These are phyloP conservation scores for Bothrops jararaca DNA, from an alignment of 2,113 vertebrate species.

Conservation along the genomic window DNA sequence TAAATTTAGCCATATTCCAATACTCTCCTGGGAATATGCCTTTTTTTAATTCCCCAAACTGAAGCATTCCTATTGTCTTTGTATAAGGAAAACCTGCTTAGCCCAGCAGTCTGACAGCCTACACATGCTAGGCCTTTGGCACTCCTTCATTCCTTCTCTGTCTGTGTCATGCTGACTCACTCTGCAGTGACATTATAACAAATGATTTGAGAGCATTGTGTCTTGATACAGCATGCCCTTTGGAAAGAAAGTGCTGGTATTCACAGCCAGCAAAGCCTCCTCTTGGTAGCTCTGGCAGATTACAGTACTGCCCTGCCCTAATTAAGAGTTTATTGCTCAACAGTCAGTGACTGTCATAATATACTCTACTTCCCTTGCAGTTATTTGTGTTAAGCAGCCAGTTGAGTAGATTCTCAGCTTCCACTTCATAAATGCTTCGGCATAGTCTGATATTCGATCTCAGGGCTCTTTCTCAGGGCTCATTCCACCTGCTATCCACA, in stretches of 20 bases:
- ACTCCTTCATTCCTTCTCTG: not conserved
- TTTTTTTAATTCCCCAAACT: not conserved
- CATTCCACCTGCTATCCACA: not conserved
- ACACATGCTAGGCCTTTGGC: not conserved
- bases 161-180: not conserved
- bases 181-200: slow-evolving; percentile 9
- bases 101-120: not conserved
- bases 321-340: not conserved
- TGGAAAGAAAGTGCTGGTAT: not conserved
- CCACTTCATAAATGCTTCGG: not conserved
- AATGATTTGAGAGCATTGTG: not conserved
- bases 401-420: not conserved
- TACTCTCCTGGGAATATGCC: not conserved
- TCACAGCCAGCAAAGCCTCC: slow-evolving; percentile 1
- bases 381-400: not conserved
- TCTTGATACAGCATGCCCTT: slow-evolving; percentile 1
- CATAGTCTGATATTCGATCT: not conserved
- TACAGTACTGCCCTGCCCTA: slow-evolving; percentile 17
- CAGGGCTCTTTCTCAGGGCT: not conserved
- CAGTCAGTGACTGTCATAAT: not conserved
- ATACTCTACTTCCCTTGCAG: not conserved
- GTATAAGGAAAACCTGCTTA: slow-evolving; percentile 17
- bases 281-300: not conserved
- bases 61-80: not conserved
- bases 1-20: not conserved